phyloP scores from a whole-genome alignment of 2,888 invertebrate genomes.

The Drosophila demipolita region DNA sequence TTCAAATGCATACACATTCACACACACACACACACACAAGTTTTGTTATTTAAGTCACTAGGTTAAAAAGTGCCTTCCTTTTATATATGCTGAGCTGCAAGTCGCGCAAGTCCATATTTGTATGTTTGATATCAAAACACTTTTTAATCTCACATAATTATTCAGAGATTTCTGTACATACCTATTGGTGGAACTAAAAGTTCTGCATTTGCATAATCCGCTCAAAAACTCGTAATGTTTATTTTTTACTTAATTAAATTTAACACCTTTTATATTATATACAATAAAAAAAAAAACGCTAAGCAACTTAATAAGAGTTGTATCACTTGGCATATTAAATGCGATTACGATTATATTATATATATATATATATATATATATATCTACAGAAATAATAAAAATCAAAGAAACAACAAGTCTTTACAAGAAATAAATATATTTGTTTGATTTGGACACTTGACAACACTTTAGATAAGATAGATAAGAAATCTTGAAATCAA shows the following conservation, averaged over 20 bases:
- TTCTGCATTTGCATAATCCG: slow-evolving; percentile 14
- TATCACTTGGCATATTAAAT: slow-evolving; percentile 15
- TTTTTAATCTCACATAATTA: slow-evolving; percentile 30
- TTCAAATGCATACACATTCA: background rate
- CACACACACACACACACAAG: slow-evolving; percentile 12
- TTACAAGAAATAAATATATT: slow-evolving; percentile 2
- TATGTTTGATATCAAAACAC: slow-evolving; percentile 13
- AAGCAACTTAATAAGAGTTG: slow-evolving; percentile 5
- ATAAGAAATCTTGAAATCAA: slow-evolving; percentile 38
- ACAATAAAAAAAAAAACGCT: background rate
- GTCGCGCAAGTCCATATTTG: slow-evolving; percentile 9
- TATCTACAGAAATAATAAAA: slow-evolving; percentile 31
- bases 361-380: slow-evolving; percentile 10
- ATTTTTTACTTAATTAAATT: slow-evolving; percentile 53
- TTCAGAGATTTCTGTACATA: slow-evolving; percentile 37
- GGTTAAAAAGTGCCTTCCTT: slow-evolving; percentile 69
- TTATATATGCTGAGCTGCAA: slow-evolving; percentile 19
- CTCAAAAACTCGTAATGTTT: slow-evolving; percentile 21
- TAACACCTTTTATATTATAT: slow-evolving; percentile 28
- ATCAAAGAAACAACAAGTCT: slow-evolving; percentile 25
- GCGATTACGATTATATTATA: slow-evolving; percentile 25
- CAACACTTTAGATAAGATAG: slow-evolving; percentile 27
- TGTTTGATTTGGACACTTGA: slow-evolving; percentile 8
- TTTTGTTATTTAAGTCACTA: slow-evolving; percentile 68
- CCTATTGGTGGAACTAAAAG: slow-evolving; percentile 1